Evolutionary conservation across 2,888 invertebrate genomes (phyloP).

Genomic region (Caprella mutica): DNA sequence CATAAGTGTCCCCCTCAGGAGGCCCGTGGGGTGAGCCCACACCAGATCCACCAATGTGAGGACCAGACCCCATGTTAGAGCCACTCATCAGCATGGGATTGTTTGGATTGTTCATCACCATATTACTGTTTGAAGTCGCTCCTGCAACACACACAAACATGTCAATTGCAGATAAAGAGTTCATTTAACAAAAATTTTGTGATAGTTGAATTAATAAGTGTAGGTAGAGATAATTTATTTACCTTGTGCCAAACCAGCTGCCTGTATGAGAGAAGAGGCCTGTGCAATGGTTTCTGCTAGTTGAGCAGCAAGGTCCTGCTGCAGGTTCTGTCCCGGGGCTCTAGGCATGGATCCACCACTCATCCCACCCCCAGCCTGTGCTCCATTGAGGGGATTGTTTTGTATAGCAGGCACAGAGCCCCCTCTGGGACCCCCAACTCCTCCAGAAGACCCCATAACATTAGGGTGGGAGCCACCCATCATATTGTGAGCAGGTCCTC

Average conservation of each 20-base stretch:
- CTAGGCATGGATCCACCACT: constrained; percentile 12
- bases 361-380: constrained; percentile 18
- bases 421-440: not conserved
- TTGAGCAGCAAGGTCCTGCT: constrained; percentile 53
- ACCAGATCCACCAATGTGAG: constrained; percentile 1
- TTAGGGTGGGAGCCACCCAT: not conserved
- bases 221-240: no score
- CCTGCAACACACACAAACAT: not conserved
- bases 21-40: constrained; percentile 13
- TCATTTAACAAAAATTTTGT: not conserved
- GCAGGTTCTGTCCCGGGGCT: constrained; percentile 34
- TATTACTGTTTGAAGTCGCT: no score
- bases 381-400: no score
- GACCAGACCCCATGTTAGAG: not conserved
- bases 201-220: not conserved
- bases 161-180: not conserved
- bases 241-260: constrained; percentile 43
- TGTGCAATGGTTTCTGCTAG: constrained; percentile 64
- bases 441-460: not conserved
- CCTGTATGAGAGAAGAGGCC: constrained; percentile 61
- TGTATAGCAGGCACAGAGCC: not conserved
- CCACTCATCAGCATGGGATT: constrained; percentile 1
- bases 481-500: not conserved
- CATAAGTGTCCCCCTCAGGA: constrained; percentile 38
- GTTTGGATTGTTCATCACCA: not conserved